Evolutionary conservation across 1,140 invertebrate species (phyloP).

Genomic region (Lasioglossum baleicum): DNA sequence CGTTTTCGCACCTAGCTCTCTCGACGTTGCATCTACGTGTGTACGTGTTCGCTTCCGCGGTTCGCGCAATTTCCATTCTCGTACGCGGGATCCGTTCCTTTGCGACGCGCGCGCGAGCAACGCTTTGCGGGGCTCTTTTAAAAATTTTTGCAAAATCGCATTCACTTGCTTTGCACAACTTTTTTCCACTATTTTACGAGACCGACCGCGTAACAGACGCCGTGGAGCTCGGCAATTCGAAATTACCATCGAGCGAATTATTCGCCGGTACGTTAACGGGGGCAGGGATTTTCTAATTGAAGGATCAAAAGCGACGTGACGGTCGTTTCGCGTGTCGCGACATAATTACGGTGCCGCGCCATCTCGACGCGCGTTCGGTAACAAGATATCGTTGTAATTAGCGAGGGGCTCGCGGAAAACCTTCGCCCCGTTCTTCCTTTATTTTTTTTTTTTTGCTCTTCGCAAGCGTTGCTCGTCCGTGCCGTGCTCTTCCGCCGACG

Average conservation of each 20-base stretch:
- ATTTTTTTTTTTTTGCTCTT: too few relatives aligned
- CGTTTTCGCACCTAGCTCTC: not conserved
- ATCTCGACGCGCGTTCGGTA: not conserved
- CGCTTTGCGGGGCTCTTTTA: not conserved
- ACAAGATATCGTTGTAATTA: not conserved
- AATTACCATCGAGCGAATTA: constrained; percentile 3
- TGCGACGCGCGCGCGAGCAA: constrained; percentile 24
- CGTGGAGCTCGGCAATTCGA: too few relatives aligned
- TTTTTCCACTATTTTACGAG: too few relatives aligned
- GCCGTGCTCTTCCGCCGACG: not conserved
- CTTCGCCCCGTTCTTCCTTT: too few relatives aligned
- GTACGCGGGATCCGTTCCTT: not conserved
- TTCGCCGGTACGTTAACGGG: not conserved
- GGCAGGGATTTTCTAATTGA: not conserved
- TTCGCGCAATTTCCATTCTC: not conserved
- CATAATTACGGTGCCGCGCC: constrained; percentile 12
- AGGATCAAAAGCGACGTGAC: constrained; percentile 2
- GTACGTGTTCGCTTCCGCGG: not conserved
- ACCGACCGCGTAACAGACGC: too few relatives aligned
- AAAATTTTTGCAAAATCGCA: too few relatives aligned
- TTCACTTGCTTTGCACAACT: too few relatives aligned
- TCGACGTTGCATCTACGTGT: too few relatives aligned
- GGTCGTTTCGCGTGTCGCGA: constrained; percentile 17
- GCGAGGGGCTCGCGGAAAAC: not conserved
- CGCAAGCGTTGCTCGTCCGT: not conserved